A percentile compares a stretch with the other conserved stretches of the same genome.
phyloP scores from a whole-genome alignment of 2,797 vertebrate genomes.

The Enoplosus armatus region DNA sequence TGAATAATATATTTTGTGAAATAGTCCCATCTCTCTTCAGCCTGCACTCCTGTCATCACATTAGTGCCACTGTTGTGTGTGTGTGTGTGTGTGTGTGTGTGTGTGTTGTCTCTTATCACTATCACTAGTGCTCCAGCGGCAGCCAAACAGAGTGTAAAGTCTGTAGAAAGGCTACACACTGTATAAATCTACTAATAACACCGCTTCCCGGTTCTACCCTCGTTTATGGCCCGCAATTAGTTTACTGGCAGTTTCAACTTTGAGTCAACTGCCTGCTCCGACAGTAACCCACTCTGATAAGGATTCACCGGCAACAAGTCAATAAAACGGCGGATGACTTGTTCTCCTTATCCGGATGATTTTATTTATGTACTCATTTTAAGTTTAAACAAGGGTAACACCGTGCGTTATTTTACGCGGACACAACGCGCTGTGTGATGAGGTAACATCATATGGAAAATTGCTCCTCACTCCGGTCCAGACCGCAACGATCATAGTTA shows the following conservation, averaged over 20 bases:
- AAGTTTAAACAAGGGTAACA: background rate
- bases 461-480: background rate
- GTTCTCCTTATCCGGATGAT: background rate
- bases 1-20: too few relatives aligned
- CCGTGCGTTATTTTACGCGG: background rate
- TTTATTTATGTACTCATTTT: background rate
- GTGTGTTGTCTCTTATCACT: background rate
- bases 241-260: slow-evolving; percentile 21
- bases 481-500: slow-evolving; percentile 70
- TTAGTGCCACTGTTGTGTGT: too few relatives aligned
- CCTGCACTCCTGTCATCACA: too few relatives aligned
- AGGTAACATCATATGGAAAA: background rate
- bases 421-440: background rate
- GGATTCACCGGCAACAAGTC: background rate
- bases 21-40: too few relatives aligned
- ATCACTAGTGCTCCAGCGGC: background rate
- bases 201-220: background rate
- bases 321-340: background rate
- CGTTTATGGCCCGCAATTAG: slow-evolving; percentile 6
- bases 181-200: background rate
- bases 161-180: background rate
- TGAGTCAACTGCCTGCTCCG: background rate
- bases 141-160: slow-evolving; percentile 8
- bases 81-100: too few relatives aligned
- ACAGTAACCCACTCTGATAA: slow-evolving; percentile 24